phyloP scores from a whole-genome alignment of 2,797 vertebrate genomes.

The Labeo calbasu region DNA sequence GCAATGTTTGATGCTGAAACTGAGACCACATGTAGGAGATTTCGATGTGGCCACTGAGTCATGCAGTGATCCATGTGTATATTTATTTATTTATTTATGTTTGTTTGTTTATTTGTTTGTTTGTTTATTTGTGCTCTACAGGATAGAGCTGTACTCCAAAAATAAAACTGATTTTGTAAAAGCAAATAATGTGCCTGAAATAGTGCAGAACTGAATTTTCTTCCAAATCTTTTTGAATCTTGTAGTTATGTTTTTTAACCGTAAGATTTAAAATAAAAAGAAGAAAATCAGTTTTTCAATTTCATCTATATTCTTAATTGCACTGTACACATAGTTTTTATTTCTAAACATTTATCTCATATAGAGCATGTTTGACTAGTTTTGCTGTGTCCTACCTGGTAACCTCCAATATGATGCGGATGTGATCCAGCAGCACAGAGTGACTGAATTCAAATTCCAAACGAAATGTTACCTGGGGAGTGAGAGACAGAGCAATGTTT shows the following conservation, averaged over 20 bases:
- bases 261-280: too few relatives aligned
- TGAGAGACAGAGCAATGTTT: neutral
- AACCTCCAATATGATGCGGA: conserved; percentile 83
- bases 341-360: neutral
- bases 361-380: neutral
- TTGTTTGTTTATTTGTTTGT: neutral
- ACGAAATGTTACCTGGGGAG: conserved; percentile 87
- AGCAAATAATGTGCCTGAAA: neutral
- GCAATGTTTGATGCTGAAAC: conserved; percentile 8
- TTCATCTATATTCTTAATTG: conserved; percentile 1
- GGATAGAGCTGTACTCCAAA: neutral
- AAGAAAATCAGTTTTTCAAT: neutral
- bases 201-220: neutral
- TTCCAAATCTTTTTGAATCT: neutral
- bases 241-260: neutral
- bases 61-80: neutral
- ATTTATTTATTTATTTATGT: neutral
- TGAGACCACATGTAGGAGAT: conserved; percentile 7
- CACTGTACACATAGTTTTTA: neutral
- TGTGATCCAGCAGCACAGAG: conserved; percentile 81
- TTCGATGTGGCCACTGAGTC: neutral
- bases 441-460: conserved; percentile 96
- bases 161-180: neutral
- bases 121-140: neutral
- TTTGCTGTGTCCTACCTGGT: conserved; percentile 77